These are phyloP conservation scores for Ictalurus furcatus DNA, from an alignment of 2,113 vertebrate genomes.

Conservation along the genomic window DNA sequence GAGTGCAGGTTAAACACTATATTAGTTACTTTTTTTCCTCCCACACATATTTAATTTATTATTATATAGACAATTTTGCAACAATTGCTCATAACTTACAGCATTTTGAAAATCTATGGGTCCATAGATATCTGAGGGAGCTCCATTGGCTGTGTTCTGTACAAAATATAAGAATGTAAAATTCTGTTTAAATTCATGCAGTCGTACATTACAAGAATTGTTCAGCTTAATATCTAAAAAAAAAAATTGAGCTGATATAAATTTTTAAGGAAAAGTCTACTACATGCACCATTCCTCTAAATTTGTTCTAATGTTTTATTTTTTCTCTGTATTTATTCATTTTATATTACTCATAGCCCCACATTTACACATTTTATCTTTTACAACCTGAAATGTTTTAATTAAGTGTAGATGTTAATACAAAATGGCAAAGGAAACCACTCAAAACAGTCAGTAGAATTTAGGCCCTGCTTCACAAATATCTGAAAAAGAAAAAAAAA, in stretches of 20 bases:
- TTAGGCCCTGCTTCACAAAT: not conserved
- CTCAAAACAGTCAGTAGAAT: no score
- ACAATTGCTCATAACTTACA: constrained; percentile 56
- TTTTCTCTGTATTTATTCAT: not conserved
- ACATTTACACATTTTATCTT: not conserved
- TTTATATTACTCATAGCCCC: not conserved
- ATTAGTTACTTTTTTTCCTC: not conserved
- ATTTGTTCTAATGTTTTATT: not conserved
- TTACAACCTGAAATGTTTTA: not conserved
- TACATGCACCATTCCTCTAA: not conserved
- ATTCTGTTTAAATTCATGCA: not conserved
- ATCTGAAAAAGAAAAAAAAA: not conserved
- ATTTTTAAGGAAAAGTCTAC: not conserved
- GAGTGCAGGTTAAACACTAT: constrained; percentile 11
- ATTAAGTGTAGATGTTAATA: not conserved
- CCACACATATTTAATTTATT: not conserved
- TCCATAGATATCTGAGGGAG: constrained; percentile 64
- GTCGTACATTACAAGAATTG: not conserved
- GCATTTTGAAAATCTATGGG: constrained; percentile 72
- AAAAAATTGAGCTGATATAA: not conserved
- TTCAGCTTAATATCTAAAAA: not conserved
- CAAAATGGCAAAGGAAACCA: not conserved
- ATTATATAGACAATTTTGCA: constrained; percentile 14
- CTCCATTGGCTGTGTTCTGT: constrained; percentile 70
- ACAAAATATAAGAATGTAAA: constrained; percentile 40